Conservation (phyloP, 1,140 invertebrate genomes). For the Cydia splendana region DNA sequence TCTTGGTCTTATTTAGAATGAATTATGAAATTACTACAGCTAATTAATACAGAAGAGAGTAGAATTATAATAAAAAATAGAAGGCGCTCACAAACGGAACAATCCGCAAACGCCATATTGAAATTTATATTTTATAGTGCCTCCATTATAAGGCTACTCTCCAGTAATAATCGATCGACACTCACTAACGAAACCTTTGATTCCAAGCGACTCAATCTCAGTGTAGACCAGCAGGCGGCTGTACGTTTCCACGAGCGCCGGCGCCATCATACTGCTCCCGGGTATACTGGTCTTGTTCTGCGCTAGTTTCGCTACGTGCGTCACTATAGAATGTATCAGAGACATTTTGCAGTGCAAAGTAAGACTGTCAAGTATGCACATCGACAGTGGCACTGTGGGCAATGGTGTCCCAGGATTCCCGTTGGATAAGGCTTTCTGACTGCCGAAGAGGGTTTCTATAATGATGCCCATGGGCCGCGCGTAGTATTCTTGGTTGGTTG, state of each 20-base stretch:
- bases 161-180: conserved; percentile 49
- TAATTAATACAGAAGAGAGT: too few species aligned
- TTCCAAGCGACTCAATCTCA: conserved; percentile 97
- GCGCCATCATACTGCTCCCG: conserved; percentile 84
- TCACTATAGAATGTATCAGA: conserved; percentile 96
- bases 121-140: neutral
- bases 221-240: conserved; percentile 95
- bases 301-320: conserved; percentile 92
- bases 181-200: conserved; percentile 97
- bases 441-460: conserved; percentile 91
- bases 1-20: too few species aligned
- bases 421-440: conserved; percentile 82
- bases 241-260: conserved; percentile 97
- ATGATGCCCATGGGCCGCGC: conserved; percentile 92
- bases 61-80: neutral
- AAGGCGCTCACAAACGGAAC: neutral
- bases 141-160: conserved; percentile 31
- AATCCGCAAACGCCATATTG: neutral
- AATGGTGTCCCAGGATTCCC: conserved; percentile 76
- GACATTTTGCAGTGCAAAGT: conserved; percentile 99
- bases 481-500: conserved; percentile 92
- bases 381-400: conserved; percentile 92
- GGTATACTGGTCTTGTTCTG: conserved; percentile 90
- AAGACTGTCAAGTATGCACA: conserved; percentile 96
- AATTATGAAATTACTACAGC: too few species aligned